Base-by-base conservation (phyloP, 2,888 invertebrate species). In the Agonopterix alstromeriana region DNA sequence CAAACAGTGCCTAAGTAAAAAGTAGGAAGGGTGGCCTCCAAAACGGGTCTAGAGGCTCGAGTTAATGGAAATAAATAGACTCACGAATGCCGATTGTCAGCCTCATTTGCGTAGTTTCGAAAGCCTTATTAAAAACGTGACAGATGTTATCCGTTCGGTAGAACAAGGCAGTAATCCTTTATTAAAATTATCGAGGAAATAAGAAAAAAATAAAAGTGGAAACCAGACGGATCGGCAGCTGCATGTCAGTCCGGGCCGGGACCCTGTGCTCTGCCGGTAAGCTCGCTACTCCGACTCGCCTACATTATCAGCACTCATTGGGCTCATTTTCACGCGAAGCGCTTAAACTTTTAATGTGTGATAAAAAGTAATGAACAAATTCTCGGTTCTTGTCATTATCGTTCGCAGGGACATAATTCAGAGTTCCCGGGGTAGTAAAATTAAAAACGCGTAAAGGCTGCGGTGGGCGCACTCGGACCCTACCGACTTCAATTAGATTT, bases 401-500 rank as follows among this genome's bases (percentile, higher is more conserved):
- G 66, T 54, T 61, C 62, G 49, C 63, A 63, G 63, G 68, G 73
- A 78, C 73, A 80, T 82, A 76, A 81, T 73, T 79, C 81, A 73
- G 66, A 69, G 73, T 77, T 75, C 67, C 63, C 58, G 58, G 59
- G 60, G 74, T 71, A 67, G 78, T 82, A 77, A 84, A 86, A 83
- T 86, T 84, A 83, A 85, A 85, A 85, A 78, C 75, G 71, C 80
- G 79, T 85, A 84, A 85, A 85, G 65, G 67, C 65, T 63, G 70
- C 70, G 75, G 78, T 67, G 77, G 67, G 70, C 70, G 57, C 67
- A 60, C 51, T 56, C 58, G 60, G 59, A 48, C 58, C 66, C 62
- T 69, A 74, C 74, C 72, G 65, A 75, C 82, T 86, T 84, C 88
- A 85, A 88, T 87, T 86, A 84, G 84, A 83, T 83, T 86, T 87